phyloP scores from a whole-genome alignment of 1,140 invertebrate genomes.

The Nixonia krombeini region DNA sequence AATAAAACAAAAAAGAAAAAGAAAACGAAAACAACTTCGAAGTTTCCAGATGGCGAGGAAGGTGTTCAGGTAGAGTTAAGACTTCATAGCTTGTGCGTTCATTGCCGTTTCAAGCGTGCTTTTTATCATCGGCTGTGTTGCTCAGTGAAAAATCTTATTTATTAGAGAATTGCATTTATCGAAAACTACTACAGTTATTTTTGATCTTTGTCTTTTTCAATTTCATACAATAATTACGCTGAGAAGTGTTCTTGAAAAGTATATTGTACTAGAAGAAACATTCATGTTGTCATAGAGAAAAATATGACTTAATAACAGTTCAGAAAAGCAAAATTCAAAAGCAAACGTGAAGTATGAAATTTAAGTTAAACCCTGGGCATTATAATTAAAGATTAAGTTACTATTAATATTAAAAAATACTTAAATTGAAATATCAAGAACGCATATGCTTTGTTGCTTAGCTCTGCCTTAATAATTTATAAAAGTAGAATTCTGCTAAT shows the following conservation, averaged over 20 bases:
- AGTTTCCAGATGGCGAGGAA: conserved; percentile 89
- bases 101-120: conserved; percentile 49
- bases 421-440: conserved; percentile 50
- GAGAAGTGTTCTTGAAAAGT: not conserved
- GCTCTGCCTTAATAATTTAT: conserved; percentile 54
- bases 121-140: conserved; percentile 7
- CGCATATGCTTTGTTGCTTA: conserved; percentile 59
- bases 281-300: no score
- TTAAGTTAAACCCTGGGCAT: no score
- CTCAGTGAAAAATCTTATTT: no score
- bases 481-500: not conserved
- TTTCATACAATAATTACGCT: not conserved
- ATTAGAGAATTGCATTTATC: no score
- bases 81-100: conserved; percentile 52
- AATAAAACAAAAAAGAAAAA: conserved; percentile 94
- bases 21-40: conserved; percentile 88
- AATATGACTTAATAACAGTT: no score
- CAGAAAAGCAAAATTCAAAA: no score
- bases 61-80: conserved; percentile 77
- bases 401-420: not conserved
- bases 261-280: no score
- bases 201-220: no score
- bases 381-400: no score
- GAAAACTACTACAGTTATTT: no score
- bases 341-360: no score